Conservation (phyloP, 1,140 invertebrate species). For the Rhopalosiphum maidis region DNA sequence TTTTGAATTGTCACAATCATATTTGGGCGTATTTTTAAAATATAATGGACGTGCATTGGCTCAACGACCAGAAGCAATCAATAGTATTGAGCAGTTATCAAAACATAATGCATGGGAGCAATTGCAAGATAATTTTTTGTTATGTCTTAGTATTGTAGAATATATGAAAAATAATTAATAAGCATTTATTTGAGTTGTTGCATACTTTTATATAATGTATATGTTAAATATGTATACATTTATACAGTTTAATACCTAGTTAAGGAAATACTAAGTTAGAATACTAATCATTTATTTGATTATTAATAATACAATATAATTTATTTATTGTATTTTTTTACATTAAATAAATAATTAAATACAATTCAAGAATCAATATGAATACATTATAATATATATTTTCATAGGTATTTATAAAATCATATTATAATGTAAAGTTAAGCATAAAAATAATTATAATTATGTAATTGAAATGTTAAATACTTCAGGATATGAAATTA, state of each 20-base stretch:
- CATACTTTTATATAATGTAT: background rate
- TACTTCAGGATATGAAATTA: too few species aligned
- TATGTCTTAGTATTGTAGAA: slow-evolving; percentile 38
- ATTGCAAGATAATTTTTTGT: slow-evolving; percentile 33
- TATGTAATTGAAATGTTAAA: too few species aligned
- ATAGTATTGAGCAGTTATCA: background rate
- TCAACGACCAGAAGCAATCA: background rate
- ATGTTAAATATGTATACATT: background rate
- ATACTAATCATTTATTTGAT: background rate
- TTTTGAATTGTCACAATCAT: slow-evolving; percentile 92
- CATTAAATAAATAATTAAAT: background rate
- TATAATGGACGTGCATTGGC: slow-evolving; percentile 32
- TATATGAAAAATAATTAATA: slow-evolving; percentile 54
- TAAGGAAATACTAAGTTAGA: background rate
- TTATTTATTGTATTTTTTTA: background rate
- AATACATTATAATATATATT: background rate
- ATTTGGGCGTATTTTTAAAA: slow-evolving; percentile 90
- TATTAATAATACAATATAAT: background rate
- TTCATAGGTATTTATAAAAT: background rate
- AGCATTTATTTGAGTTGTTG: background rate
- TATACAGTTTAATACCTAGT: background rate
- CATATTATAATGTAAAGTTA: too few species aligned
- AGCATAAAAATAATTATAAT: too few species aligned
- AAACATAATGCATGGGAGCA: slow-evolving; percentile 16
- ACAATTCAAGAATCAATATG: background rate